These are phyloP conservation scores for Coracias cyanogaster DNA, from an alignment of 2,797 vertebrate genomes.

Conservation along the genomic window DNA sequence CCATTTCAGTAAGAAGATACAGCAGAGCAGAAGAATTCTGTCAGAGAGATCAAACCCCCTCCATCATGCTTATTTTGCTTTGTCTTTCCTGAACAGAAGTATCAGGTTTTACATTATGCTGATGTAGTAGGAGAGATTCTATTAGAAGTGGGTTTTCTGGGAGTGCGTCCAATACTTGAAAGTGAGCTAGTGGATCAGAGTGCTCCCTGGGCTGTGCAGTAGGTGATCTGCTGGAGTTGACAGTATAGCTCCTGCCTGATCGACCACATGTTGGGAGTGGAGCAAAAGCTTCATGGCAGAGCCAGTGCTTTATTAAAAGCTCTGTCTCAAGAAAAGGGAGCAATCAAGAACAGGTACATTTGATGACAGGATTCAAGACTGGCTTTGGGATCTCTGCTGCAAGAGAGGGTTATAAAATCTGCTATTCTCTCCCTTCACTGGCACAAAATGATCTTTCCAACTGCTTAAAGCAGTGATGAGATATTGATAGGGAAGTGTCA, in stretches of 20 bases:
- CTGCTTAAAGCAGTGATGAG: not conserved
- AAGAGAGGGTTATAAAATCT: not conserved
- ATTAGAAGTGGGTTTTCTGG: constrained; percentile 6
- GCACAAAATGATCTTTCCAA: not conserved
- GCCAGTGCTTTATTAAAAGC: not conserved
- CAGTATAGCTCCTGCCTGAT: not conserved
- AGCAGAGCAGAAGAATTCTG: not conserved
- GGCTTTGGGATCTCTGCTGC: not conserved
- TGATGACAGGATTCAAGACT: not conserved
- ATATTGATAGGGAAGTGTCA: not conserved
- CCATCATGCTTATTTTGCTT: not conserved
- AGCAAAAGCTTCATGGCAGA: not conserved
- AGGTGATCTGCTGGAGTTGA: not conserved
- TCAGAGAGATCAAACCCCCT: not conserved
- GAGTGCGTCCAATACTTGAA: not conserved
- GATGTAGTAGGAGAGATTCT: not conserved
- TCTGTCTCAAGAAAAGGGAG: not conserved
- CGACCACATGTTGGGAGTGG: not conserved
- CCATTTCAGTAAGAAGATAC: not conserved
- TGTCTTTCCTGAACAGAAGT: not conserved
- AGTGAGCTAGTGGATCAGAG: not conserved
- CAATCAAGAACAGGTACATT: not conserved
- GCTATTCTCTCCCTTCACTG: not conserved
- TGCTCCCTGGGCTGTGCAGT: not conserved
- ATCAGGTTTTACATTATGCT: not conserved